Evolutionary conservation across 2,888 invertebrate genomes (phyloP).

Genomic region (Papilio protenor): DNA sequence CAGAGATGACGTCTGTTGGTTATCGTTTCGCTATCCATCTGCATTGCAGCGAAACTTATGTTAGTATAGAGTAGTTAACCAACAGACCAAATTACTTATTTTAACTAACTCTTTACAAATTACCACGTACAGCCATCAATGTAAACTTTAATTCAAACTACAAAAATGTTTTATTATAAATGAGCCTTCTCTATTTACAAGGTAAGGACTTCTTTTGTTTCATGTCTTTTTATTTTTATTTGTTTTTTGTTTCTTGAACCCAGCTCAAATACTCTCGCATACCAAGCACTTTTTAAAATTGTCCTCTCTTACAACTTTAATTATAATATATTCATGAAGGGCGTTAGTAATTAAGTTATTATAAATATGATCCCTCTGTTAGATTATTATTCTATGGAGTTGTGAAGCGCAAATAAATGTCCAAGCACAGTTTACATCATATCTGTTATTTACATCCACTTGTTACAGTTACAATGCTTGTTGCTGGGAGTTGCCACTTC

Average conservation of each 20-base stretch:
- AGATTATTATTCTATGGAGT: background rate
- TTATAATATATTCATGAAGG: background rate
- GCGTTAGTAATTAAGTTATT: background rate
- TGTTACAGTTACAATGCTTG: background rate
- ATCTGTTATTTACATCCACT: slow-evolving; percentile 23
- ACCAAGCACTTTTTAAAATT: background rate
- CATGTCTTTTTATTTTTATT: background rate
- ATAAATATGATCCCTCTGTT: background rate
- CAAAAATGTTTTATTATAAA: background rate
- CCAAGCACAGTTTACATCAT: background rate
- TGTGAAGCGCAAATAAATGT: slow-evolving; percentile 10
- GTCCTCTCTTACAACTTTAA: background rate
- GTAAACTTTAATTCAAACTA: background rate
- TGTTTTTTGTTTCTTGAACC: background rate
- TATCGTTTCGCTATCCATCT: slow-evolving; percentile 53
- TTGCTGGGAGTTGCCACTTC: background rate
- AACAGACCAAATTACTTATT: background rate
- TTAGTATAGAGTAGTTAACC: slow-evolving; percentile 31
- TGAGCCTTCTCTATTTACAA: background rate
- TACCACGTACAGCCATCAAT: background rate
- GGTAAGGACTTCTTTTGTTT: background rate
- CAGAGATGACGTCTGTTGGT: slow-evolving; percentile 47
- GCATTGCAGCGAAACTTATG: slow-evolving; percentile 54
- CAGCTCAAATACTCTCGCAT: background rate
- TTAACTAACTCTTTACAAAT: background rate